Base-by-base conservation (phyloP, 2,797 vertebrate species). In the Myotis daubentonii region DNA sequence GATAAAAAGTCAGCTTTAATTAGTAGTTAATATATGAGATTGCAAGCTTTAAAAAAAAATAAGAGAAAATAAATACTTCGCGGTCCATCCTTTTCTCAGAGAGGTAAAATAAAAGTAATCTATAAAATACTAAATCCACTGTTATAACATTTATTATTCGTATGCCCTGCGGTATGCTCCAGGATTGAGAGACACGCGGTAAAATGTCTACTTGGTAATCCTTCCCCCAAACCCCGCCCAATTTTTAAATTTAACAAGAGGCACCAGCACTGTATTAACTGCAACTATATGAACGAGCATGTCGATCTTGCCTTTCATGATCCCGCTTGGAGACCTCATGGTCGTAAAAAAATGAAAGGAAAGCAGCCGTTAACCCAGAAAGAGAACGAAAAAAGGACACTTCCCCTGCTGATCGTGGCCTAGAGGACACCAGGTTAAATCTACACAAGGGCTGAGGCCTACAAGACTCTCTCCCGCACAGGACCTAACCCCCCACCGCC, bases 1-100 rank as follows among this genome's bases (percentile, higher is more conserved):
- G 96, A 95, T 88, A 94, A 94, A 97, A 97, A 97, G 66, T 95
- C 76, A 96, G 41, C 91, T 95, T 82, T 85, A 87, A 93, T 97
- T 82, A 95, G 88, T 93, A 79, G 66, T 81, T 87, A 92, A 83
- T 22, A 62, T n/a, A 68, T 72, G 30, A 51, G 2, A 49, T 74
- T 17, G 70, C 36, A 80, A 47, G 44, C 53, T 75, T 92, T 51
- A 15, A 17, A 44, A 83, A 53, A 47, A 80, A 53, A 75, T 0
- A 87, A 81, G 0, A 41, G 30, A 71, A 94, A 89, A 38, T 23
- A 74, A 81, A 20, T 23, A 87, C 38, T 86, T 70, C 71, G 49
- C 53, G 28, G 22, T 65, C 70, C 86, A 92, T 2, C 23, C 41
- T 74, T 74, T 93, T 53, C 36, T 78, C 51, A 68, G 25, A 74